A percentile compares a stretch with the other conserved stretches of the same genome.
Evolutionary conservation across 2,888 invertebrate genomes (phyloP).

Genomic region (Stictocephala bisonia): DNA sequence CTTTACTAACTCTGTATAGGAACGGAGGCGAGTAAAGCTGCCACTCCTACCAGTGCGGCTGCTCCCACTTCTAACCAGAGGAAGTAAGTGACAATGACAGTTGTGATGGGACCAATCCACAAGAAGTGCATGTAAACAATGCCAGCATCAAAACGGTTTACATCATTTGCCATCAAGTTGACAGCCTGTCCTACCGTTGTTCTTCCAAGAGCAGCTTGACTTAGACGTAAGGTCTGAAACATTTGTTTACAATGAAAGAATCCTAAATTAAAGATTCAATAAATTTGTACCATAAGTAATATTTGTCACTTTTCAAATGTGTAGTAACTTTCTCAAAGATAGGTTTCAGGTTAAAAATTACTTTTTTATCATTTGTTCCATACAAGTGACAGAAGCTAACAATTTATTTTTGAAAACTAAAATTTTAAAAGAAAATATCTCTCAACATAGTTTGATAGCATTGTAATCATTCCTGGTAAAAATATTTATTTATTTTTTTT

Average conservation of each 20-base stretch:
- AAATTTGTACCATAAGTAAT: too few relatives aligned
- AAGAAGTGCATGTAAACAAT: conserved; percentile 90
- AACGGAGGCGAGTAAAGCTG: conserved; percentile 76
- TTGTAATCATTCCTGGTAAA: too few relatives aligned
- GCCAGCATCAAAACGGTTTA: conserved; percentile 91
- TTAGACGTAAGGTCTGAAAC: conserved; percentile 74
- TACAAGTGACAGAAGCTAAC: too few relatives aligned
- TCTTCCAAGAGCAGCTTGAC: conserved; percentile 84
- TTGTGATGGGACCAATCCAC: conserved; percentile 91
- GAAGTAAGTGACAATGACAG: conserved; percentile 78
- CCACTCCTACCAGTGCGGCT: conserved; percentile 77
- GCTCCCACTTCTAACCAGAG: conserved; percentile 75
- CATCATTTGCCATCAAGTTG: conserved; percentile 90
- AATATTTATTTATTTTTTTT: too few relatives aligned
- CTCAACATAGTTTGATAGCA: too few relatives aligned
- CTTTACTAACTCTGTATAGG: conserved; percentile 76
- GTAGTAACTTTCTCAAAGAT: too few relatives aligned
- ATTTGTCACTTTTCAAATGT: too few relatives aligned
- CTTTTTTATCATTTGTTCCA: too few relatives aligned
- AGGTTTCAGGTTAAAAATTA: too few relatives aligned
- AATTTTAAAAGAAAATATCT: too few relatives aligned
- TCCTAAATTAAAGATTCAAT: too few relatives aligned
- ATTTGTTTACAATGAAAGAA: conserved; percentile 12
- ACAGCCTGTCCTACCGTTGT: conserved; percentile 80
- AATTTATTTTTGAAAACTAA: too few relatives aligned